Base-by-base conservation (phyloP, 1,140 invertebrate species). In the Ridgeia piscesae region DNA sequence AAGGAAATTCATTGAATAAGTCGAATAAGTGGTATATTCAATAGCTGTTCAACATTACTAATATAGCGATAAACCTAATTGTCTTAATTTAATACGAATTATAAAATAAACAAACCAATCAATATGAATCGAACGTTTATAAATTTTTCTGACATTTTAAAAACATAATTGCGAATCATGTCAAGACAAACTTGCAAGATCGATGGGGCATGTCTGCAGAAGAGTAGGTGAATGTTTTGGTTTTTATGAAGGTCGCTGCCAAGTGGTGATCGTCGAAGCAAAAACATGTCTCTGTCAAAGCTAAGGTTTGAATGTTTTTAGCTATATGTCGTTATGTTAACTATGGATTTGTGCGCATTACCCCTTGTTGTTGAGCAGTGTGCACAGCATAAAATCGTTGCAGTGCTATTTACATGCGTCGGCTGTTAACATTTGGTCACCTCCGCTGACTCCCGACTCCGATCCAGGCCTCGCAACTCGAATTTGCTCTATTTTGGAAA, bases 211-310 rank as follows among this genome's bases (percentile, higher is more conserved):
- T 21, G 58, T 31, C 58, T 77, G 58, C 58, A 77, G 58, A 77
- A 77, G 58, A 77, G 58, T 77, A 77, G 58, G 58, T 77, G 58
- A 77, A 77, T 77, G 58, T 77, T 77, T 77, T 77, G 58, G 58
- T 77, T 77, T 77, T 77, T 77, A 77, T 6, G 58, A 77, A 77
- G 58, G 58, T 77, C 58, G 58, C 58, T 77, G 58, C 58, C 27
- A 31, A 77, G 58, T 77, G 58, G 58, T 77, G 58, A 77, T 77
- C 58, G 17, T 77, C 58, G 58, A 77, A 77, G 58, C 58, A 77
- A 77, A 77, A 77, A 77, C 58, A 77, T 77, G 58, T 77, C 58
- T 77, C 58, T 77, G 17, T 77, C 58, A 77, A 77, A 77, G 58
- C 58, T 77, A 77, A 77, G 58, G 58, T 77, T 77, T 77, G 58